These are phyloP conservation scores for Rhinopomastus cyanomelas DNA, from an alignment of 2,113 vertebrate genomes.

Conservation along the genomic window DNA sequence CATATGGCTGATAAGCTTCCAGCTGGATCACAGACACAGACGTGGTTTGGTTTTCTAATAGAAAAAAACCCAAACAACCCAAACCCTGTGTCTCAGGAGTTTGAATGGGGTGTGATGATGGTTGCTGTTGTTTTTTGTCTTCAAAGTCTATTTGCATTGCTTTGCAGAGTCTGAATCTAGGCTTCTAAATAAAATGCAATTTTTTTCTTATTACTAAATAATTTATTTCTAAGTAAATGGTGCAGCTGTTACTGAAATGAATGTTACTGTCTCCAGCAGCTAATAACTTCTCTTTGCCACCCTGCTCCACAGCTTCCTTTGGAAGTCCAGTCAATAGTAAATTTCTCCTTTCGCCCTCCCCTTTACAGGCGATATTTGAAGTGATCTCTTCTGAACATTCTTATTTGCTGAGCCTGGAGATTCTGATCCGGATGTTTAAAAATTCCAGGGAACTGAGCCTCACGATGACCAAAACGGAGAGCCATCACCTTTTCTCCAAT, in stretches of 20 bases:
- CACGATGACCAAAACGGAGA: constrained; percentile 94
- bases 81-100: neutral
- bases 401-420: constrained; percentile 93
- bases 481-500: constrained; percentile 98
- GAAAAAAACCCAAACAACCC: neutral
- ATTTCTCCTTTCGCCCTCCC: neutral
- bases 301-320: neutral
- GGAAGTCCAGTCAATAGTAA: neutral
- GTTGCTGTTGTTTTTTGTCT: neutral
- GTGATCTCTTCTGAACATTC: constrained; percentile 98
- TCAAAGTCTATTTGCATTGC: neutral
- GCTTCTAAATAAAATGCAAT: accelerated
- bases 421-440: constrained; percentile 95
- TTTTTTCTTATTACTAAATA: neutral
- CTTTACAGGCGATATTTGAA: constrained; percentile 91
- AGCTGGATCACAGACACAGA: neutral
- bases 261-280: neutral
- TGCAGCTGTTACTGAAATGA: accelerated
- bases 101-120: neutral
- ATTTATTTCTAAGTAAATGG: neutral
- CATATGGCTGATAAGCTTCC: neutral
- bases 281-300: neutral
- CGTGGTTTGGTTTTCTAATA: neutral
- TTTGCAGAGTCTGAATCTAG: neutral
- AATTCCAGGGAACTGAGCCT: constrained; percentile 87